These are phyloP conservation scores for Dicranocentrus wangi DNA, from an alignment of 2,888 invertebrate species.

Conservation along the genomic window DNA sequence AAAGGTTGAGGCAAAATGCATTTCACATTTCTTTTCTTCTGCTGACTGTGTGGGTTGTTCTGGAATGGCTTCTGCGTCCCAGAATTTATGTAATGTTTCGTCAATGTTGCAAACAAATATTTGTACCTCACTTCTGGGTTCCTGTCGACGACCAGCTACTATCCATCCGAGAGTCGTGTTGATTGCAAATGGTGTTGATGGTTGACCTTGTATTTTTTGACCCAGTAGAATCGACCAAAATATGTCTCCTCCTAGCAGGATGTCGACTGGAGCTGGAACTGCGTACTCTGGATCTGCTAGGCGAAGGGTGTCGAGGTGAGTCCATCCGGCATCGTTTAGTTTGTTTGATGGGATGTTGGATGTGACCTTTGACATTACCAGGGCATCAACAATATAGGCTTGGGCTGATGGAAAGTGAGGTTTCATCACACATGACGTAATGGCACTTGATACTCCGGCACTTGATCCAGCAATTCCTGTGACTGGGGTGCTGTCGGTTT, in stretches of 20 bases:
- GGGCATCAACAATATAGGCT: slow-evolving; percentile 12
- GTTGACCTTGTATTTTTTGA: slow-evolving; percentile 19
- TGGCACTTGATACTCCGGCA: background rate
- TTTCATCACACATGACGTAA: slow-evolving; percentile 11
- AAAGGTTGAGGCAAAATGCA: slow-evolving; percentile 2
- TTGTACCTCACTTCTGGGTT: too few species aligned
- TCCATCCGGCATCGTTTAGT: background rate
- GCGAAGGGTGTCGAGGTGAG: slow-evolving; percentile 26
- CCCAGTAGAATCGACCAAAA: slow-evolving; percentile 25
- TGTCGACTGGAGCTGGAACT: slow-evolving; percentile 30
- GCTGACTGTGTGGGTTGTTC: background rate
- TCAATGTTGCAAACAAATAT: too few species aligned
- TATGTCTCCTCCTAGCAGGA: slow-evolving; percentile 53
- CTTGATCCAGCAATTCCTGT: slow-evolving; percentile 24
- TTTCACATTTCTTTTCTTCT: slow-evolving; percentile 49
- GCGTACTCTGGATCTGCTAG: slow-evolving; percentile 56
- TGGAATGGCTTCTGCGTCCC: slow-evolving; percentile 41
- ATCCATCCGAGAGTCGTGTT: slow-evolving; percentile 54
- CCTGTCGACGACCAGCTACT: slow-evolving; percentile 32
- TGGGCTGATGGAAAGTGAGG: background rate
- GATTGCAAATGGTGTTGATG: slow-evolving; percentile 35
- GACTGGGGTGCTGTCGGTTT: background rate
- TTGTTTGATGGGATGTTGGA: slow-evolving; percentile 5
- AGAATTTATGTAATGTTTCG: slow-evolving; percentile 31
- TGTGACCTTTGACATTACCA: slow-evolving; percentile 37